These are phyloP conservation scores for Malacoctenus gilli DNA, from an alignment of 2,797 vertebrate genomes.

Conservation along the genomic window DNA sequence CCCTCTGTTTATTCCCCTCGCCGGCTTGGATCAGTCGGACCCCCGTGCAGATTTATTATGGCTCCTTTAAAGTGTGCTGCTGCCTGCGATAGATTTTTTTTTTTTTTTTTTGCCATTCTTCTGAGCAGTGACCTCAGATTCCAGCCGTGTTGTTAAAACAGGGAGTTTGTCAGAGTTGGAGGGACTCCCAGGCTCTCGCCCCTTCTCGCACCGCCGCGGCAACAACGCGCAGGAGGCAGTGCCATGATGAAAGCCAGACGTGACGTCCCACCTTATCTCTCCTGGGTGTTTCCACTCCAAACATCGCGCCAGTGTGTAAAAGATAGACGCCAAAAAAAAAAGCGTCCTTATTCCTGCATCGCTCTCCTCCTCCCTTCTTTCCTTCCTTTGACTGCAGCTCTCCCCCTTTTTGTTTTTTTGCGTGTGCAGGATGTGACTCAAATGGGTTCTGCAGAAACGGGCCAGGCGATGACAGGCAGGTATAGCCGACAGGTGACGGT, in stretches of 20 bases:
- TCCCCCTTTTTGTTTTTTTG: no score
- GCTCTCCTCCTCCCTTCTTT: slow-evolving; percentile 20
- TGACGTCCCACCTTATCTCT: slow-evolving; percentile 78
- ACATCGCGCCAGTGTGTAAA: slow-evolving; percentile 61
- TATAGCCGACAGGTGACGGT: slow-evolving; percentile 51
- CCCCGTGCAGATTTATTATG: no score
- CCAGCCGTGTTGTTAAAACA: slow-evolving; percentile 48
- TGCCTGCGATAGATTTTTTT: no score
- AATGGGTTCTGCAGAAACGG: slow-evolving; percentile 33
- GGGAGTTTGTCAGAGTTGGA: slow-evolving; percentile 53
- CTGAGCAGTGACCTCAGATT: slow-evolving; percentile 62
- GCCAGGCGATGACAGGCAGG: slow-evolving; percentile 36
- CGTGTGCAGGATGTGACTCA: slow-evolving; percentile 72
- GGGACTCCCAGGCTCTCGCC: slow-evolving; percentile 32
- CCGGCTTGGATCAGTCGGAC: neutral
- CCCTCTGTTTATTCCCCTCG: slow-evolving; percentile 32
- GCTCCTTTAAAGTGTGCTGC: neutral
- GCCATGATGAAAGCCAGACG: slow-evolving; percentile 80
- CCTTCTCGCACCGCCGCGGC: slow-evolving; percentile 15
- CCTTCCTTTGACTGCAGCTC: slow-evolving; percentile 54
- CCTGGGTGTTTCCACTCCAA: slow-evolving; percentile 77
- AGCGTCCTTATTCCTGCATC: slow-evolving; percentile 38
- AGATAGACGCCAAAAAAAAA: slow-evolving; percentile 64
- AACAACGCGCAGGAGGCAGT: slow-evolving; percentile 52
- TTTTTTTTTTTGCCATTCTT: slow-evolving; percentile 58